A percentile compares a stretch with the other conserved stretches of the same genome.
Conservation (phyloP, 1,140 invertebrate species). For the Hyposmocoma kahamanoa region DNA sequence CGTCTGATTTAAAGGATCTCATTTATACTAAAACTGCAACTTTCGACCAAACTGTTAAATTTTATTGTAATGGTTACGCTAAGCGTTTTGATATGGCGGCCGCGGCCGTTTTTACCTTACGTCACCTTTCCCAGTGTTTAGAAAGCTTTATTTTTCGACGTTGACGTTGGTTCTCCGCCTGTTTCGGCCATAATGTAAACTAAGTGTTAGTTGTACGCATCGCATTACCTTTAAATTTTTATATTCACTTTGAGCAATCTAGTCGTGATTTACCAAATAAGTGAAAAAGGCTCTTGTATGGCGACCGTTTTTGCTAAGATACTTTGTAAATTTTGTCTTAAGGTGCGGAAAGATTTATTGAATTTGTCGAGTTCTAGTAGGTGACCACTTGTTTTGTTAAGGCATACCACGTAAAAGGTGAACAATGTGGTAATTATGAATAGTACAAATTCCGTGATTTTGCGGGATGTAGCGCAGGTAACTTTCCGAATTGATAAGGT, state of each 20-base stretch:
- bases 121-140: background rate
- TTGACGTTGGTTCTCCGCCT: background rate
- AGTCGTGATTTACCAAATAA: conserved; percentile 5
- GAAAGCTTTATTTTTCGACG: background rate
- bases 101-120: too few relatives aligned
- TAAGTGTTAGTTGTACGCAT: background rate
- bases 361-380: too few relatives aligned
- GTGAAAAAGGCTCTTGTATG: background rate
- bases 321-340: background rate
- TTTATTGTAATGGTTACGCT: too few relatives aligned
- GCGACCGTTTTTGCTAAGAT: background rate
- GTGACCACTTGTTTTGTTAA: background rate
- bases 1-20: conserved; percentile 22
- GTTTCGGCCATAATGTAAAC: background rate
- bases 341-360: background rate
- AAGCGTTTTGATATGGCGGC: too few relatives aligned
- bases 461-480: too few relatives aligned
- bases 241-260: conserved; percentile 3
- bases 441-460: too few relatives aligned
- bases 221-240: background rate
- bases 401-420: too few relatives aligned
- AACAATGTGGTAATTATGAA: too few relatives aligned
- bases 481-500: too few relatives aligned
- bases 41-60: background rate
- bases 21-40: conserved; percentile 15